Conservation (phyloP, 2,888 invertebrate species). For the Lottia gigantea region DNA sequence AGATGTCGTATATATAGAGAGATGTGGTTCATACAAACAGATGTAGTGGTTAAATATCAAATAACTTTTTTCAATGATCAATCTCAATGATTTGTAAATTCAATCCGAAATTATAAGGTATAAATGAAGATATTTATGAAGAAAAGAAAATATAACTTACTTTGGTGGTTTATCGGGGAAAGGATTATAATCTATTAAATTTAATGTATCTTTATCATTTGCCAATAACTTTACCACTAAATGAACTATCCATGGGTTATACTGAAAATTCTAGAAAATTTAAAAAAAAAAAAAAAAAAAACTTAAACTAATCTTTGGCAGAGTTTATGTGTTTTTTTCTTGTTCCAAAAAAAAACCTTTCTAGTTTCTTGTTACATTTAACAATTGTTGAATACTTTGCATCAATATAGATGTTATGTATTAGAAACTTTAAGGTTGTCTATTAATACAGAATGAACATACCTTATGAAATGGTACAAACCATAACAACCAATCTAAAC, state of each 20-base stretch:
- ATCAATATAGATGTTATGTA: no score
- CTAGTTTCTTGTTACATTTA: no score
- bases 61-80: neutral
- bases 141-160: constrained; percentile 41
- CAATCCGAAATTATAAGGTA: no score
- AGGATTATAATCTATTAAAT: constrained; percentile 66
- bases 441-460: neutral
- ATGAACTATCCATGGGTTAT: constrained; percentile 68
- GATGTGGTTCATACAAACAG: no score
- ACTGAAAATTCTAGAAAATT: constrained; percentile 62
- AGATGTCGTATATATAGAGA: no score
- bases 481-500: constrained; percentile 70
- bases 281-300: neutral
- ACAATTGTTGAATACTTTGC: no score
- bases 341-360: no score
- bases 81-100: neutral
- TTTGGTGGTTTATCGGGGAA: constrained; percentile 64
- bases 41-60: no score
- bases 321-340: no score
- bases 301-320: no score
- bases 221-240: constrained; percentile 65
- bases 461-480: constrained; percentile 69
- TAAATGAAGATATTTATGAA: no score
- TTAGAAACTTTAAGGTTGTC: no score
- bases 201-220: constrained; percentile 61